phyloP scores from a whole-genome alignment of 1,140 invertebrate genomes.

The Drosophila sucinea region DNA sequence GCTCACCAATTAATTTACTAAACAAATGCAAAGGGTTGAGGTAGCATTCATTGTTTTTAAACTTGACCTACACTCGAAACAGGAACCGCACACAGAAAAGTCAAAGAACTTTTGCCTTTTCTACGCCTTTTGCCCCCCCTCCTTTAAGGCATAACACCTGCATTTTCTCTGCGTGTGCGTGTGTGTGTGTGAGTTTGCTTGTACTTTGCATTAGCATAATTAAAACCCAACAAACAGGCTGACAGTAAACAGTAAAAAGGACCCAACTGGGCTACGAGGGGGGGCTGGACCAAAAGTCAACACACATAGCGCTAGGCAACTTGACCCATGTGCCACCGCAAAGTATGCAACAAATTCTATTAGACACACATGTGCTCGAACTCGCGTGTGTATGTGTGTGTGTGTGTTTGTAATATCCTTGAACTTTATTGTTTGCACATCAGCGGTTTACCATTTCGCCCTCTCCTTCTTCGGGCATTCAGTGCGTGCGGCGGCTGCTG shows the following conservation, averaged over 20 bases:
- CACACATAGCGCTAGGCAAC: slow-evolving; percentile 38
- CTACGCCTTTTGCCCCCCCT: not conserved
- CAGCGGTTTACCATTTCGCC: slow-evolving; percentile 60
- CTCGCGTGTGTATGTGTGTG: slow-evolving; percentile 29
- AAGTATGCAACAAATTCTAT: slow-evolving; percentile 67
- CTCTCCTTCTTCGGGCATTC: slow-evolving; percentile 22
- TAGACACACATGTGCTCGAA: slow-evolving; percentile 39
- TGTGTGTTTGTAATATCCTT: slow-evolving; percentile 69
- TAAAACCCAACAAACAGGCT: slow-evolving; percentile 67
- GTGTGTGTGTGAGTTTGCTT: slow-evolving; percentile 35
- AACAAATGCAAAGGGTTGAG: slow-evolving; percentile 25
- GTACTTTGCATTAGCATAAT: slow-evolving; percentile 78
- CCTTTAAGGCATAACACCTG: slow-evolving; percentile 52
- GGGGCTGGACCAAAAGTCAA: slow-evolving; percentile 50
- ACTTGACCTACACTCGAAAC: slow-evolving; percentile 6
- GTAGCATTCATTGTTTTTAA: slow-evolving; percentile 33
- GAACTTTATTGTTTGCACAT: slow-evolving; percentile 83
- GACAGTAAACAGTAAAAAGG: slow-evolving; percentile 49
- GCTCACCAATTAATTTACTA: slow-evolving; percentile 53
- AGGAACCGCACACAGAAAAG: slow-evolving; percentile 22
- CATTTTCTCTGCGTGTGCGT: slow-evolving; percentile 17
- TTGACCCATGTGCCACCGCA: slow-evolving; percentile 67
- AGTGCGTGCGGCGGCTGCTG: slow-evolving; percentile 35
- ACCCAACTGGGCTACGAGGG: slow-evolving; percentile 29
- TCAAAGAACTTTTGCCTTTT: slow-evolving; percentile 42